These are phyloP conservation scores for Halcyon badia DNA, from an alignment of 2,797 vertebrate species.

Conservation along the genomic window DNA sequence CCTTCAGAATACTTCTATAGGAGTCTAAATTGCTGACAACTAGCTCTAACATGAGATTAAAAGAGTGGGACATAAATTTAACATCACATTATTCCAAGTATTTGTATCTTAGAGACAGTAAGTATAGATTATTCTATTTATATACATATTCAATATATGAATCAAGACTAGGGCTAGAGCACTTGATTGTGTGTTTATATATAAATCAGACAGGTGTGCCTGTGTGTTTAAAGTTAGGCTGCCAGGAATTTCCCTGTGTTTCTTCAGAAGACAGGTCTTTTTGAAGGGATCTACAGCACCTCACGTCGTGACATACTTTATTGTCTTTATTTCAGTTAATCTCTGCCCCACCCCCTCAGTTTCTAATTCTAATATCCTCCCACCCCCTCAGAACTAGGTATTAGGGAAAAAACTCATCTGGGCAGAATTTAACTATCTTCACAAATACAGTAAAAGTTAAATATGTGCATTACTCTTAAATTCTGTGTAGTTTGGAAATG, in stretches of 20 bases:
- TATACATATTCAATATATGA: background rate
- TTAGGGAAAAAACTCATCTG: background rate
- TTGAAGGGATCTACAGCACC: slow-evolving; percentile 4
- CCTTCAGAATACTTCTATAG: background rate
- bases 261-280: slow-evolving; percentile 13
- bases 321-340: background rate
- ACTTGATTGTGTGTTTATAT: background rate
- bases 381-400: background rate
- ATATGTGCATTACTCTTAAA: background rate
- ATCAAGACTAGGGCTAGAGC: background rate
- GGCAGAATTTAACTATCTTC: background rate
- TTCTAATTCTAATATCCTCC: background rate
- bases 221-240: background rate
- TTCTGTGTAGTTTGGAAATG: background rate
- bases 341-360: background rate
- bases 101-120: background rate
- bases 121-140: background rate
- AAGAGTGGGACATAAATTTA: background rate
- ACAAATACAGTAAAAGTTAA: slow-evolving; percentile 34
- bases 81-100: background rate
- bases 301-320: background rate
- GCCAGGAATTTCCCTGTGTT: slow-evolving; percentile 27
- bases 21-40: background rate
- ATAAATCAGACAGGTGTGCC: slow-evolving; percentile 15
- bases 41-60: background rate